Evolutionary conservation across 2,113 vertebrate species (phyloP), one percentile per base, ranked within the genome.

Genomic region (Struthio camelus): DNA sequence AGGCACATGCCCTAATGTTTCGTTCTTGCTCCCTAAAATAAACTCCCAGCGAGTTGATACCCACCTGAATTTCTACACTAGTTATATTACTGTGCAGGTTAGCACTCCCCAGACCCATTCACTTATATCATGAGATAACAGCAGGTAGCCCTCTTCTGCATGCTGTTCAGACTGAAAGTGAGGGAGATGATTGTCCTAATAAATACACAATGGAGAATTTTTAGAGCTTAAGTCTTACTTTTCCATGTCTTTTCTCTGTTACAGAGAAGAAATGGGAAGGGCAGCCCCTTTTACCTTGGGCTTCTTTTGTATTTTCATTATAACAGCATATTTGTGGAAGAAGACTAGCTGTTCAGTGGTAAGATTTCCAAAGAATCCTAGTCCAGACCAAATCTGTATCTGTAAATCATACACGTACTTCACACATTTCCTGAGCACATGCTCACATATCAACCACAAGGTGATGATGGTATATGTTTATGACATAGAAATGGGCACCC

Each of bases 311-410:
- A 66, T 30, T 17, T 58, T 67, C 28, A 11, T 64, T 85, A 58
- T 50, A 15, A 38, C 28, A 30, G 8, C 20, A 4, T 7, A 30
- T 53, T 58, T 87, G 25, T 67, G 71, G 13, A 23, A 44, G 34
- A 75, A 50, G 14, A 16, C 3, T 15, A 59, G 11, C 4, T 42
- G 36, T 71, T 81, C 22, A 54, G 8, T 0, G 0, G 59, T 11
- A 53, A 85, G 3, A 50, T 87, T 91, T 92, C 17, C 30, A 85
- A 56, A 23, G 6, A 71, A 32, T n/a, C 5, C 2, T 42, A 36
- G 36, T 30, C 22, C 1, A 1, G 6, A 79, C 62, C 56, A 77
- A 66, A 66, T 4, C 2, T 48, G 56, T 62, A 44, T 46, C 10
- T 85, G 6, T 51, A 62, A 85, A 1, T 50, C 36, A 51, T 51